These are phyloP conservation scores for Harpalus rubripes DNA, from an alignment of 2,888 invertebrate genomes.

Conservation along the genomic window DNA sequence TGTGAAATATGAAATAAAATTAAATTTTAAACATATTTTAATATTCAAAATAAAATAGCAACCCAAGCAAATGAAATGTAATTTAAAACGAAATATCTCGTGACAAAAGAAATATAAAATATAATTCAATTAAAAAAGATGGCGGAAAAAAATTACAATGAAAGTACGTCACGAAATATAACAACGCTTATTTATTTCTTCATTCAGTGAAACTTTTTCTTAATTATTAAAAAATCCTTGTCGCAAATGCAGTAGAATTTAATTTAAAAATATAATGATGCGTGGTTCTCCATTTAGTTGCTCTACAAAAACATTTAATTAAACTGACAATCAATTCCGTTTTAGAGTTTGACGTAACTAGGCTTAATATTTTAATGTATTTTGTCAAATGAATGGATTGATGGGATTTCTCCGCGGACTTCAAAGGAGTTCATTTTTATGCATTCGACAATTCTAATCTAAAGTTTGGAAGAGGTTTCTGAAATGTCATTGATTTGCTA, in stretches of 20 bases:
- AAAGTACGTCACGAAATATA: constrained; percentile 31
- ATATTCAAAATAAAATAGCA: background rate
- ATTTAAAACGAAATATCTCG: constrained; percentile 24
- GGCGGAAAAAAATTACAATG: constrained; percentile 12
- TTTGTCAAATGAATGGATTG: constrained; percentile 26
- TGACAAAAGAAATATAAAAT: constrained; percentile 4
- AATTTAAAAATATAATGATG: constrained; percentile 38
- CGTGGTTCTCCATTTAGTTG: background rate
- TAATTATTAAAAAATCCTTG: constrained; percentile 44
- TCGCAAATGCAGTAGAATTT: constrained; percentile 16
- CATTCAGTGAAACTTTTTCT: constrained; percentile 14
- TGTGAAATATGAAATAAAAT: background rate
- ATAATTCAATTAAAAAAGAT: constrained; percentile 21
- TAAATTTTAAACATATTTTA: background rate
- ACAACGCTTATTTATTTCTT: constrained; percentile 31
- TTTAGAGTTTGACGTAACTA: constrained; percentile 34
- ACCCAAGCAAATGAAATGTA: background rate
- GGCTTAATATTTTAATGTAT: constrained; percentile 46
- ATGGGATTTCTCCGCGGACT: constrained; percentile 21
- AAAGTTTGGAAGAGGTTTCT: constrained; percentile 57
- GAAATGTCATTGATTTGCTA: constrained; percentile 60
- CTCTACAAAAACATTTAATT: constrained; percentile 29
- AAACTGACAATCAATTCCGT: constrained; percentile 43
- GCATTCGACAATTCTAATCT: constrained; percentile 61
- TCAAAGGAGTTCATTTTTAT: constrained; percentile 45